Evolutionary conservation across 1,140 invertebrate genomes (phyloP).

Genomic region (Drosophila watanabei): DNA sequence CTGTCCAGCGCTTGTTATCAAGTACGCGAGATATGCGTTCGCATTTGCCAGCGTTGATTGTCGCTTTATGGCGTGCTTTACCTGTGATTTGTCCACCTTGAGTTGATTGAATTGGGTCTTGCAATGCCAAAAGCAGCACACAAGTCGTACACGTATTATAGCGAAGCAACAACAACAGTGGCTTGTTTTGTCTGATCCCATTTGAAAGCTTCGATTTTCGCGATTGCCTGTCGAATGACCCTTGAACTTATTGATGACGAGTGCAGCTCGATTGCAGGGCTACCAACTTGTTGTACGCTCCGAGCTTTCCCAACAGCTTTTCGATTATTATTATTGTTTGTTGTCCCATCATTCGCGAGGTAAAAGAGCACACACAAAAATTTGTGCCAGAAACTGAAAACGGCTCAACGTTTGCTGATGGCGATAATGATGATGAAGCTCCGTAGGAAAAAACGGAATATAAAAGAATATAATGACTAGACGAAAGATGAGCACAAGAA

Average conservation of each 20-base stretch:
- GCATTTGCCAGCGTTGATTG: constrained; percentile 37
- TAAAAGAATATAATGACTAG: constrained; percentile 44
- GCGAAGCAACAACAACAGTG: constrained; percentile 3
- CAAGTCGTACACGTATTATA: constrained; percentile 4
- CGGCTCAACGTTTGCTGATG: constrained; percentile 6
- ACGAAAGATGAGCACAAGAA: constrained; percentile 55
- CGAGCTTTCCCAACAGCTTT: constrained; percentile 6
- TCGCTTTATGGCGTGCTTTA: constrained; percentile 50
- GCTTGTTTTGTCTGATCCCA: constrained; percentile 17
- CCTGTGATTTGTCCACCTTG: constrained; percentile 58
- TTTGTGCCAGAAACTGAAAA: constrained; percentile 51
- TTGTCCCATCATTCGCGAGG: constrained; percentile 17
- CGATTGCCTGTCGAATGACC: constrained; percentile 30
- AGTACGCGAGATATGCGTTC: constrained; percentile 33
- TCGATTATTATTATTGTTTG: constrained; percentile 12
- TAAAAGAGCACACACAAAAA: constrained; percentile 26
- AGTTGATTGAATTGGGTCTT: constrained; percentile 38
- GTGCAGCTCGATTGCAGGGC: constrained; percentile 21
- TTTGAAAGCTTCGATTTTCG: constrained; percentile 28
- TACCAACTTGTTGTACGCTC: constrained; percentile 13
- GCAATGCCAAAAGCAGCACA: constrained; percentile 14
- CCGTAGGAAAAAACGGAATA: constrained; percentile 30
- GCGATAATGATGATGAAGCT: constrained; percentile 39
- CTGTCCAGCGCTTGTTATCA: constrained; percentile 48
- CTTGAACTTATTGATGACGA: constrained; percentile 49